Conservation (phyloP, 2,113 vertebrate genomes). For the Lophius piscatorius region DNA sequence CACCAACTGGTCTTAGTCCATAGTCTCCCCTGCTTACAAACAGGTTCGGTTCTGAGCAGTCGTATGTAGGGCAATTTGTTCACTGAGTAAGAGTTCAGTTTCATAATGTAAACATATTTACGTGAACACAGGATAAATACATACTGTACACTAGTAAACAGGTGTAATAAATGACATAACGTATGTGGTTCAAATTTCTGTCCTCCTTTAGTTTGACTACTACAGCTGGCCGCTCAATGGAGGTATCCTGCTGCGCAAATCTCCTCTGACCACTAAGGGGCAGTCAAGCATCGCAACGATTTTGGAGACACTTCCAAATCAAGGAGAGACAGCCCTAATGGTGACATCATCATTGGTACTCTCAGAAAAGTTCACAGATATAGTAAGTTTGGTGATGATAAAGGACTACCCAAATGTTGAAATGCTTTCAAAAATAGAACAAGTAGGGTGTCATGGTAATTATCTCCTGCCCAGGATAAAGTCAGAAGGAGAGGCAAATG, state of each 20-base stretch:
- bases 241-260: constrained; percentile 33
- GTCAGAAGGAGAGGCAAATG: too few relatives aligned
- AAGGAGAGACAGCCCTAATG: constrained; percentile 7
- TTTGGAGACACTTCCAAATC: constrained; percentile 53
- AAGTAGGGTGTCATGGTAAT: too few relatives aligned
- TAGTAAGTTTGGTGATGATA: constrained; percentile 15
- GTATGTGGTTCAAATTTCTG: neutral
- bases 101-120: too few relatives aligned
- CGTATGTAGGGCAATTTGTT: too few relatives aligned
- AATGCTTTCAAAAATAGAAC: neutral
- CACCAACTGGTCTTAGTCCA: too few relatives aligned
- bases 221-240: constrained; percentile 52
- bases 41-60: too few relatives aligned
- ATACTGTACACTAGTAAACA: too few relatives aligned
- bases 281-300: constrained; percentile 47
- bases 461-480: too few relatives aligned
- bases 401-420: neutral
- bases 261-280: constrained; percentile 63
- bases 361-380: neutral
- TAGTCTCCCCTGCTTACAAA: too few relatives aligned
- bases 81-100: too few relatives aligned
- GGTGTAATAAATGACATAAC: too few relatives aligned
- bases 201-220: constrained; percentile 63
- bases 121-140: neutral
- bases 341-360: neutral